Evolutionary conservation across 2,888 invertebrate species (phyloP), one percentile per base, ranked within the genome.

Genomic region (Aethes cnicana): DNA sequence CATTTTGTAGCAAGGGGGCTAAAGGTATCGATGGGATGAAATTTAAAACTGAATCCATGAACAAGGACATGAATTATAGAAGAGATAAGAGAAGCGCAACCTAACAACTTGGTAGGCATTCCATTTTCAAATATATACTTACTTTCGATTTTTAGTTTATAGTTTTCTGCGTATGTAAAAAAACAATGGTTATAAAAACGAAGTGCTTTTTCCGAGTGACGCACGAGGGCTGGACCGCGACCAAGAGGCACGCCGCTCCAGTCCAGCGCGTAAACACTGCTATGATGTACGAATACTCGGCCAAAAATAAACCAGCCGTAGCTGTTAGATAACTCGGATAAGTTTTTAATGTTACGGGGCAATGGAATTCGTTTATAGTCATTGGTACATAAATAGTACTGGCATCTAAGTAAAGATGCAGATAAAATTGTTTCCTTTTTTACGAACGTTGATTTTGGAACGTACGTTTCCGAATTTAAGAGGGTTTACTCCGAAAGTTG

Each of bases 211-310:
- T 36, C n/a, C n/a, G n/a, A 49, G 20, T 60, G 60, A 60, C 60
- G 60, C 55, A 58, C 50, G 32, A 25, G 17, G 41, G 14, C 56
- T 60, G 60, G 60, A 56, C 17, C 50, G 46, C 25, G 32, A 56
- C 60, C 60, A 60, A 56, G 44, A 53, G 54, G 41, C 46, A 47
- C 26, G 53, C 42, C 47, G 39, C 43, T 39, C 39, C 26, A 37
- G 16, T 39, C 39, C 26, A 37, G 16, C 26, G 21, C 25, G 52
- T 46, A 55, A 47, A 53, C 55, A 52, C 17, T 25, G 37, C 25
- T 39, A 39, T 39, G 37, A 39, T 39, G 23, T 39, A 39, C 23
- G 23, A 39, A 37, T 37, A 50, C 43, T 36, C 12, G 18, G 17
- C 50, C 36, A 50, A 43, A 50, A 50, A 50, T 50, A 50, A 50